These are phyloP conservation scores for Eutolmus rufibarbis DNA, from an alignment of 2,888 invertebrate genomes.

Conservation along the genomic window DNA sequence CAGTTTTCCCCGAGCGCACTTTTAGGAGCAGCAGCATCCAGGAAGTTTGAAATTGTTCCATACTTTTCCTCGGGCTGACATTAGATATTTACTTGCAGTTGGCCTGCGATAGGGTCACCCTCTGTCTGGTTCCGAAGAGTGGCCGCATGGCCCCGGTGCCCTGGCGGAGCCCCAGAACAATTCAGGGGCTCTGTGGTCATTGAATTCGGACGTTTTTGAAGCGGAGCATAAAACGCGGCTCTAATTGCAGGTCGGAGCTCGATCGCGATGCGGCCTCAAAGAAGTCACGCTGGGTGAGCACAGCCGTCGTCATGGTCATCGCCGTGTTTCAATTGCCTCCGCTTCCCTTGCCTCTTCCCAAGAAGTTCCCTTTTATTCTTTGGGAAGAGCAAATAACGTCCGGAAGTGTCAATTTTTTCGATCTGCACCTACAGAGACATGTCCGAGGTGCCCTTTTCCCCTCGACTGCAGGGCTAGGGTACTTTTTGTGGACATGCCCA, in stretches of 20 bases:
- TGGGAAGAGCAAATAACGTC: conserved; percentile 19
- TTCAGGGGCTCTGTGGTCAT: conserved; percentile 24
- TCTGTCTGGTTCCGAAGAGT: neutral
- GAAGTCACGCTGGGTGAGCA: conserved; percentile 34
- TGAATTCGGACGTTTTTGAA: conserved; percentile 40
- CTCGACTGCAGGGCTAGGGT: neutral
- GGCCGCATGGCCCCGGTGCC: neutral
- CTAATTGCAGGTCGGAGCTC: conserved; percentile 22
- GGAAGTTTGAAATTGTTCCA: conserved; percentile 8
- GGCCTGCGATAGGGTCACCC: neutral
- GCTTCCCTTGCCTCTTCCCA: neutral
- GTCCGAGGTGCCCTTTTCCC: neutral
- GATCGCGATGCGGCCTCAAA: neutral
- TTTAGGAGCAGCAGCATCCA: neutral
- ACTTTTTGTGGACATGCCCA: neutral
- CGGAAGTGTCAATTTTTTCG: conserved; percentile 30
- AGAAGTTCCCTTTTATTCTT: neutral
- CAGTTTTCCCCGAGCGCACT: neutral
- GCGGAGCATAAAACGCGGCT: conserved; percentile 37
- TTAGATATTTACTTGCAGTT: neutral
- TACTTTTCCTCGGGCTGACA: neutral
- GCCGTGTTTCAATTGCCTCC: neutral
- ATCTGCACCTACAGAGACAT: neutral
- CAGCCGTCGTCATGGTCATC: conserved; percentile 32
- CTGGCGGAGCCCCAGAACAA: neutral